A percentile compares a stretch with the other conserved stretches of the same genome.
phyloP scores from a whole-genome alignment of 37 sponge, comb jelly and placozoan genomes.

The Bolinopsis microptera region DNA sequence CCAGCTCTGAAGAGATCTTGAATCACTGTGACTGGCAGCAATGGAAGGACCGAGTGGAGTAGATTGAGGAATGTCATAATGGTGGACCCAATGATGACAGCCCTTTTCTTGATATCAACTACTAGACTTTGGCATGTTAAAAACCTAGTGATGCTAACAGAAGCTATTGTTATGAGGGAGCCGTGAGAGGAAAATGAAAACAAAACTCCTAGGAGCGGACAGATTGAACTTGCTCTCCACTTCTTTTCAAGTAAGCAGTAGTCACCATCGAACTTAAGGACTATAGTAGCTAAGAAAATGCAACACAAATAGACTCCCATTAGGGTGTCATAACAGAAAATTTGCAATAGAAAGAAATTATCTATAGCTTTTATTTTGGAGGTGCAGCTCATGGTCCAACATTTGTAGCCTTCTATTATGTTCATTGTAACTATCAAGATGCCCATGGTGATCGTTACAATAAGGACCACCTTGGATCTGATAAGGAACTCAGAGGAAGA shows the following conservation, averaged over 20 bases:
- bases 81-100: neutral
- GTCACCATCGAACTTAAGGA: neutral
- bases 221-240: slow-evolving; percentile 3
- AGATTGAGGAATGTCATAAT: neutral
- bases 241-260: neutral
- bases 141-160: neutral
- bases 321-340: neutral
- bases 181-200: slow-evolving; percentile 43
- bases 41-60: neutral
- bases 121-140: neutral
- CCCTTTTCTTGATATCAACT: neutral
- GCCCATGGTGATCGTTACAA: neutral
- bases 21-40: neutral
- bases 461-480: neutral
- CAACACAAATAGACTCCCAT: slow-evolving; percentile 14
- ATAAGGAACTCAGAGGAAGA: neutral
- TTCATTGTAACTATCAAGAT: neutral
- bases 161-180: neutral
- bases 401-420: neutral
- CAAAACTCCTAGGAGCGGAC: neutral
- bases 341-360: neutral
- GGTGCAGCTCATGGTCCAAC: slow-evolving; percentile 13
- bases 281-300: neutral
- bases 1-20: slow-evolving; percentile 33
- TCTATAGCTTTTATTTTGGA: neutral